Conservation (phyloP, 2,888 invertebrate species). For the Papilio protenor region DNA sequence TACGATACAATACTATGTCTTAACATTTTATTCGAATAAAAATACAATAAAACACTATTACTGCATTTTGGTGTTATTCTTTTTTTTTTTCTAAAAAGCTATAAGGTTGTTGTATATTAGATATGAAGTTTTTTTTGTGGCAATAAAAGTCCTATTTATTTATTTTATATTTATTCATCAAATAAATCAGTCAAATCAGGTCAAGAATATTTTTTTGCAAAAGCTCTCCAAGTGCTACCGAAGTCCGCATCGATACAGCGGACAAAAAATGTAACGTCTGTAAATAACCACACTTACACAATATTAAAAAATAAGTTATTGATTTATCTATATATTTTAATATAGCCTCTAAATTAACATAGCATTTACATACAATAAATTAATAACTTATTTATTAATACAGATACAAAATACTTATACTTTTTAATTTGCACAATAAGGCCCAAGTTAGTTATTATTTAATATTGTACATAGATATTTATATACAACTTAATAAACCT, state of each 20-base stretch:
- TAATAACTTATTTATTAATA: neutral
- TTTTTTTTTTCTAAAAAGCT: slow-evolving; percentile 45
- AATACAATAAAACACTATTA: too few species aligned
- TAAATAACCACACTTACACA: slow-evolving; percentile 53
- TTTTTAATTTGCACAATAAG: neutral
- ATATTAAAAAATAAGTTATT: neutral
- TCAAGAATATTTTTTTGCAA: slow-evolving; percentile 61
- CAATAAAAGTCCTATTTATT: too few species aligned
- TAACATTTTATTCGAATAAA: too few species aligned
- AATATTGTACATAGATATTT: too few species aligned
- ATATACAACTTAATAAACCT: too few species aligned
- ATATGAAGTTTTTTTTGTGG: too few species aligned
- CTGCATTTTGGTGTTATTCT: too few species aligned
- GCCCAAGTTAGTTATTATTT: too few species aligned
- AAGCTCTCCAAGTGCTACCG: slow-evolving; percentile 64
- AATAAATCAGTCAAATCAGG: slow-evolving; percentile 57
- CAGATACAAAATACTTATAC: too few species aligned
- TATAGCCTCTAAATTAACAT: neutral
- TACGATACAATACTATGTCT: neutral
- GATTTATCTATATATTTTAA: neutral
- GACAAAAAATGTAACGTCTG: slow-evolving; percentile 66
- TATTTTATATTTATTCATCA: too few species aligned
- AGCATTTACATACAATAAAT: neutral
- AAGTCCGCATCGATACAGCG: slow-evolving; percentile 60
- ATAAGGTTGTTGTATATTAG: too few species aligned